Evolutionary conservation across 2,113 vertebrate species (phyloP).

Genomic region (Callipepla squamata): DNA sequence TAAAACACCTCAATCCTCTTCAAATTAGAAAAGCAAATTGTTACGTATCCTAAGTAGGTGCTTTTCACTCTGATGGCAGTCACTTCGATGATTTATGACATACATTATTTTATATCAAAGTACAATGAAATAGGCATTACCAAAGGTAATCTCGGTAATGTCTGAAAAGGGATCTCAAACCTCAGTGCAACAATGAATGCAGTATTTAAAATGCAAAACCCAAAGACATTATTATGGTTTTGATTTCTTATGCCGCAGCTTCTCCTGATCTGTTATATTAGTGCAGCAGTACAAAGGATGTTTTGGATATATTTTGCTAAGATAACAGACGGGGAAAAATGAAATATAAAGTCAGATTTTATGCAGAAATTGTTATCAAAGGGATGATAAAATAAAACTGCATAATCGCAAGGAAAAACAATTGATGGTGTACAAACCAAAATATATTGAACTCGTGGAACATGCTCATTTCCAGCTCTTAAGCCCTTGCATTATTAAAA

Average conservation of each 20-base stretch:
- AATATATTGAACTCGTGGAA: conserved; percentile 61
- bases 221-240: conserved; percentile 87
- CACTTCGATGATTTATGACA: conserved; percentile 83
- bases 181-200: conserved; percentile 84
- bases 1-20: conserved; percentile 84
- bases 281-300: conserved; percentile 76
- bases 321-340: conserved; percentile 81
- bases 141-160: conserved; percentile 87
- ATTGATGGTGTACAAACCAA: conserved; percentile 69
- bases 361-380: conserved; percentile 81
- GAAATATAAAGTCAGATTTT: conserved; percentile 84
- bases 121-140: conserved; percentile 88
- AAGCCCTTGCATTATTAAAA: conserved; percentile 74
- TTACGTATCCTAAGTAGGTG: conserved; percentile 86
- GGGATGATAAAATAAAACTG: conserved; percentile 82
- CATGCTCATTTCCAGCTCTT: conserved; percentile 59
- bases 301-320: conserved; percentile 78
- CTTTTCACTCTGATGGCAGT: conserved; percentile 85
- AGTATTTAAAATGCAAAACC: conserved; percentile 89
- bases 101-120: conserved; percentile 89
- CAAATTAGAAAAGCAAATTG: conserved; percentile 90
- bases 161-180: conserved; percentile 85
- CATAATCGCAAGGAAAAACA: conserved; percentile 75
- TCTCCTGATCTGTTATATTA: conserved; percentile 81
- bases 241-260: conserved; percentile 84